Evolutionary conservation across 1,140 invertebrate species (phyloP).

Genomic region (Drosophila subpulchrella): DNA sequence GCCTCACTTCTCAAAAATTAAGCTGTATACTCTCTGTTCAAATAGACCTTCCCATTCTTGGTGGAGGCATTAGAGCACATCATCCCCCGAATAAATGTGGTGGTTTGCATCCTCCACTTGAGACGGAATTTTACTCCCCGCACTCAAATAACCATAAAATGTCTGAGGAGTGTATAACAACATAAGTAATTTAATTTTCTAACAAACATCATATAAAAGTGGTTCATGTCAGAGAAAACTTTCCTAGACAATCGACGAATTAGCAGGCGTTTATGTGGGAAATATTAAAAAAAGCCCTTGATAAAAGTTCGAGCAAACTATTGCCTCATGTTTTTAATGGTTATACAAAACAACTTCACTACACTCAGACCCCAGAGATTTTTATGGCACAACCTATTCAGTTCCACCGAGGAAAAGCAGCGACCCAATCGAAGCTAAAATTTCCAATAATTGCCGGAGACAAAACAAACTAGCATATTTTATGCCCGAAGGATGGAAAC

Average conservation of each 20-base stretch:
- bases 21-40: background rate
- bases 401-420: constrained; percentile 6
- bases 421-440: constrained; percentile 2
- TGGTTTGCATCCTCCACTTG: constrained; percentile 4
- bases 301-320: background rate
- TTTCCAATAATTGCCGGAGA: constrained; percentile 37
- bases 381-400: constrained; percentile 21
- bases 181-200: constrained; percentile 26
- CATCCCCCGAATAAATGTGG: constrained; percentile 23
- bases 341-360: constrained; percentile 2
- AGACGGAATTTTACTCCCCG: constrained; percentile 1
- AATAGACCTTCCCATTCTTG: background rate
- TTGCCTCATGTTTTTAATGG: background rate
- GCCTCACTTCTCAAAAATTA: background rate
- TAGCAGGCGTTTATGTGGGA: constrained; percentile 20
- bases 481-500: background rate
- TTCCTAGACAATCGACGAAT: background rate
- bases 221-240: background rate
- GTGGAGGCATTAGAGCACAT: background rate
- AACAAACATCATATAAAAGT: constrained; percentile 24
- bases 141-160: constrained; percentile 27
- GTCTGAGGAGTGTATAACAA: background rate
- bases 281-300: constrained; percentile 6
- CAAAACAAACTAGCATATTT: constrained; percentile 30
- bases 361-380: background rate